Evolutionary conservation across 2,888 invertebrate species (phyloP), one percentile per base, ranked within the genome.

Genomic region (Orchesellides sinensis): DNA sequence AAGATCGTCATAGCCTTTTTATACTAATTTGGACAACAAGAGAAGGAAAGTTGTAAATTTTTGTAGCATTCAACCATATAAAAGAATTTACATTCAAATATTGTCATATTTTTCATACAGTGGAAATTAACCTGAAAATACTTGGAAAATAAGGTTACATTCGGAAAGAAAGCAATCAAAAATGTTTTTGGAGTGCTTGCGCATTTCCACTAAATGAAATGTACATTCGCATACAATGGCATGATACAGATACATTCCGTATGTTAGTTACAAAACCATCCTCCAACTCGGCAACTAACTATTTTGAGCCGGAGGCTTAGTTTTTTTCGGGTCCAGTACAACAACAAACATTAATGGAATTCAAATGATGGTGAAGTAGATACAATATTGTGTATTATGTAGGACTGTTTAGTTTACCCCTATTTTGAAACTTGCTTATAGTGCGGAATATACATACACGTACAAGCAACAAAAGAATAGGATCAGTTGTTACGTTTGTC

Each of bases 71-170:
- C 19, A 56, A 4, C 27, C 27, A n/a, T 56, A 25, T n/a, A 8
- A 47, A n/a, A 6, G n/a, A 47, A 17, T 21, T 19, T 21, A 27
- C 27, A 27, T 56, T n/a, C n/a, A 56, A 56, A 56, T 56, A 56
- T 56, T 56, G 56, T 56, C 27, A 27, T 27, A 56, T 27, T 21
- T 21, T 5, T 23, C 25, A 25, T 14, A 47, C 2, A 56, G n/a
- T n/a, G 5, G 6, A 27, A 56, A 56, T 63, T 63, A 32, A 63
- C 63, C 35, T 17, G 32, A 63, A 19, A 35, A 35, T 63, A n/a
- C n/a, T n/a, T n/a, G n/a, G 25, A 35, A 63, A 63, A 17, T 32
- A 63, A 63, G 25, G 32, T 5, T 32, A 32, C 32, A 32, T 8
- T n/a, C 5, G 27, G 63, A 63, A 35, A 21, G 19, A 35, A 59